A percentile compares a stretch with the other conserved stretches of the same genome.
Conservation (phyloP, 1,140 invertebrate genomes). For the Drosophila auraria region DNA sequence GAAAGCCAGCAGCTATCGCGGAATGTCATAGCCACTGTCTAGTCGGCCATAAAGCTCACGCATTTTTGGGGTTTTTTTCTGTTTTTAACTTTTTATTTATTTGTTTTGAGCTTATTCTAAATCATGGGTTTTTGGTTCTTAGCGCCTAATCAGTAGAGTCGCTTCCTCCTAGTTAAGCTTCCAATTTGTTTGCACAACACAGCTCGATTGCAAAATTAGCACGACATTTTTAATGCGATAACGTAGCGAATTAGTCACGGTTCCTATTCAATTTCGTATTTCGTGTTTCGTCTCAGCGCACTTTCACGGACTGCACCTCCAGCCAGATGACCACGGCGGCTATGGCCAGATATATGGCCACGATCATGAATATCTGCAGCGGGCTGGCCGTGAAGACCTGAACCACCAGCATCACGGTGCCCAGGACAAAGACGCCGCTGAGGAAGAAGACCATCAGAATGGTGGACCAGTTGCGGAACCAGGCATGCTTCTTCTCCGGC, state of each 20-base stretch:
- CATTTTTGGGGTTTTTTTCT: neutral
- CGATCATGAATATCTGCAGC: constrained; percentile 58
- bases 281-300: constrained; percentile 53
- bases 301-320: constrained; percentile 71
- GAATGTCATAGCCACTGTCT: constrained; percentile 31
- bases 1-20: constrained; percentile 4
- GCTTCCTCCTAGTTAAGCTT: constrained; percentile 41
- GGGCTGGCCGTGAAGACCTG: constrained; percentile 65
- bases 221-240: constrained; percentile 19
- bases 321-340: constrained; percentile 66
- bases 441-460: constrained; percentile 66
- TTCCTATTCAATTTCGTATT: neutral
- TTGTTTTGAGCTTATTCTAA: constrained; percentile 31
- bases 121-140: constrained; percentile 42
- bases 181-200: constrained; percentile 63
- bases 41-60: constrained; percentile 15
- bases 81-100: constrained; percentile 21
- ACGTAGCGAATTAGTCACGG: constrained; percentile 43
- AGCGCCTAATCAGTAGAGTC: constrained; percentile 36
- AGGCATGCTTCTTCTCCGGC: constrained; percentile 63
- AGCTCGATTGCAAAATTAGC: constrained; percentile 19
- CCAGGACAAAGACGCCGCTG: constrained; percentile 55
- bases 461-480: constrained; percentile 67
- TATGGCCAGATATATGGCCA: constrained; percentile 59
- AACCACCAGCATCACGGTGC: constrained; percentile 59